Conservation (phyloP, 37 sponge, comb jelly and placozoan species). For the Cladorhizidae sp. region DNA sequence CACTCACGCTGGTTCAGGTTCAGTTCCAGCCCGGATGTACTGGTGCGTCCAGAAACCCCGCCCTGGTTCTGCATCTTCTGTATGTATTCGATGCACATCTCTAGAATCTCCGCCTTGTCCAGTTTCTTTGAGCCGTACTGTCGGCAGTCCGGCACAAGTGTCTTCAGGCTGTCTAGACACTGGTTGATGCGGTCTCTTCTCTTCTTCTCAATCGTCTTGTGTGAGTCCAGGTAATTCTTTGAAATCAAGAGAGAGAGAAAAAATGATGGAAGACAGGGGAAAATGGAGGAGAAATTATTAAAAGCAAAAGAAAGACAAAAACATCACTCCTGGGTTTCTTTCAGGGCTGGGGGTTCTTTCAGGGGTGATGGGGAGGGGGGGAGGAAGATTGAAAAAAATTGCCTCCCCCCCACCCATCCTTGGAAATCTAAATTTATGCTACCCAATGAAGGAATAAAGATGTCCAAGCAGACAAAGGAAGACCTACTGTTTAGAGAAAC, state of each 20-base stretch:
- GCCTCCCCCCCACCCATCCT: no score
- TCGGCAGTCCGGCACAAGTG: constrained; percentile 79
- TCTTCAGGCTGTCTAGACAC: constrained; percentile 61
- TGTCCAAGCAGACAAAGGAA: no score
- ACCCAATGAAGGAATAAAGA: no score
- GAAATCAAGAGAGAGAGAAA: background rate
- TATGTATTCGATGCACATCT: constrained; percentile 85
- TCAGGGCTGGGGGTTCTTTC: no score
- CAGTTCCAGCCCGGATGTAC: constrained; percentile 26
- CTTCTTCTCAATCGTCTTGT: constrained; percentile 92
- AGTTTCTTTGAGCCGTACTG: constrained; percentile 90
- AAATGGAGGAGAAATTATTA: background rate
- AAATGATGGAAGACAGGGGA: background rate
- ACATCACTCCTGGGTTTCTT: no score
- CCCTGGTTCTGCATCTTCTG: constrained; percentile 65
- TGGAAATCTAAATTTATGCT: no score
- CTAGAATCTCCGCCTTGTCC: constrained; percentile 92
- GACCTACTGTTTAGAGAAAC: no score
- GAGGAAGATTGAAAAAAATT: background rate
- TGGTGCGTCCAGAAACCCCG: constrained; percentile 13
- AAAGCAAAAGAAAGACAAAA: background rate
- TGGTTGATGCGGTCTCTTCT: constrained; percentile 82
- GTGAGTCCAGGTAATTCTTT: constrained; percentile 87
- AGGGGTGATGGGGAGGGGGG: constrained; percentile 12
- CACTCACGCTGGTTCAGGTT: constrained; percentile 65